Conservation (phyloP, 1,140 invertebrate species). For the Wasmannia auropunctata region DNA sequence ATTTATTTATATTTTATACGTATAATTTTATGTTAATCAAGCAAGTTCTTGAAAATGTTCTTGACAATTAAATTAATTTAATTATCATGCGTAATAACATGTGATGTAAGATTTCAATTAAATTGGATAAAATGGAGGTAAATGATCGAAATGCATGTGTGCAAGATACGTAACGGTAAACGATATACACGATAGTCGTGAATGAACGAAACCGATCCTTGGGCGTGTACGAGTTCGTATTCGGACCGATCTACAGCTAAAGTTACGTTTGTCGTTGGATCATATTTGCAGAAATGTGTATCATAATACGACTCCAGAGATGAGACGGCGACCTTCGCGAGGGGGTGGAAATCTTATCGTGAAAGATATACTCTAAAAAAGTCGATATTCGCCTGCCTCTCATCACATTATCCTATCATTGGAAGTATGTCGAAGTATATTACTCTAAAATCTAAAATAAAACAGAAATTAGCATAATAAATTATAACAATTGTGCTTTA, state of each 20-base stretch:
- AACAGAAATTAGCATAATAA: background rate
- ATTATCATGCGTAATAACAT: background rate
- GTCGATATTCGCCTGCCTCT: background rate
- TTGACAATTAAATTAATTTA: background rate
- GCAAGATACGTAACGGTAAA: slow-evolving; percentile 19
- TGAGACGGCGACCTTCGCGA: slow-evolving; percentile 51
- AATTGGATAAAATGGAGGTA: background rate
- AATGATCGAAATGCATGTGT: slow-evolving; percentile 17
- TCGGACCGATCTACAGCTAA: slow-evolving; percentile 59
- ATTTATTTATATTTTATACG: slow-evolving; percentile 1
- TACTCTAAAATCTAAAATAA: background rate
- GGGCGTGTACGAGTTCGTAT: slow-evolving; percentile 53
- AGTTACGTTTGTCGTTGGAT: slow-evolving; percentile 64
- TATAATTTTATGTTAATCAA: background rate
- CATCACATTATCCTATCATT: background rate
- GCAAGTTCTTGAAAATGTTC: background rate
- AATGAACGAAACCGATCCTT: slow-evolving; percentile 63
- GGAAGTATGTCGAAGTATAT: background rate
- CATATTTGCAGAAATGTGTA: slow-evolving; percentile 65
- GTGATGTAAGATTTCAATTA: too few species aligned
- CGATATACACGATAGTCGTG: slow-evolving; percentile 33
- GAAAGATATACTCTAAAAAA: slow-evolving; percentile 16
- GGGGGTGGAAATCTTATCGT: slow-evolving; percentile 40
- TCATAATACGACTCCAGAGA: slow-evolving; percentile 61
- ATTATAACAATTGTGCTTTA: background rate